phyloP scores from a whole-genome alignment of 2,888 invertebrate genomes.

The Eledona agricola region DNA sequence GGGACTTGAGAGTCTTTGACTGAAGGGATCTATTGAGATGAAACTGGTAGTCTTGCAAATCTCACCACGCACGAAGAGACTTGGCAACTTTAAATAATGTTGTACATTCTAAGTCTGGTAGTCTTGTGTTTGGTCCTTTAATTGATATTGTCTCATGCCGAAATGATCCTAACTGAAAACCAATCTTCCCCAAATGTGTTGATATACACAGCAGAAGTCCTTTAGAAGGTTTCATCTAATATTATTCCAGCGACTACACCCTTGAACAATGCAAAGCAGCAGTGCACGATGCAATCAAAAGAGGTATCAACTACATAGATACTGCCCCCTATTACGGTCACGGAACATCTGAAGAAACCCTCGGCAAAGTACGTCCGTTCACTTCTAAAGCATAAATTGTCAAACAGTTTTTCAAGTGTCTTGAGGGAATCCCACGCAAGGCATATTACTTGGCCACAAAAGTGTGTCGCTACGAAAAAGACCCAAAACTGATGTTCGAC shows the following conservation, averaged over 20 bases:
- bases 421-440: conserved; percentile 79
- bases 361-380: conserved; percentile 74
- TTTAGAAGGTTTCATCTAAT: neutral
- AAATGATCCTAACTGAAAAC: no score
- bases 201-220: no score
- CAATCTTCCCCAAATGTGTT: no score
- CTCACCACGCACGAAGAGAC: no score
- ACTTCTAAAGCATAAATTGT: no score
- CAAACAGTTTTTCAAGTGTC: conserved; percentile 72
- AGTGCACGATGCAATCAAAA: conserved; percentile 74
- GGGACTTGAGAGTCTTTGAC: no score
- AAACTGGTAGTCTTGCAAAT: no score
- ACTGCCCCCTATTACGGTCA: conserved; percentile 94
- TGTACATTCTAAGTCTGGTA: no score
- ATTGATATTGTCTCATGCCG: no score
- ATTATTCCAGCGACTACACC: conserved; percentile 67
- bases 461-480: conserved; percentile 83
- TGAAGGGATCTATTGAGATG: no score
- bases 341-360: conserved; percentile 80
- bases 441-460: conserved; percentile 93
- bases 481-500: conserved; percentile 82
- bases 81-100: no score
- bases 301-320: conserved; percentile 91
- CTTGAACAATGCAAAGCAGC: conserved; percentile 75
- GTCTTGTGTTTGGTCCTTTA: no score